Evolutionary conservation across 2,113 vertebrate genomes (phyloP).

Genomic region (Podarcis cretensis): DNA sequence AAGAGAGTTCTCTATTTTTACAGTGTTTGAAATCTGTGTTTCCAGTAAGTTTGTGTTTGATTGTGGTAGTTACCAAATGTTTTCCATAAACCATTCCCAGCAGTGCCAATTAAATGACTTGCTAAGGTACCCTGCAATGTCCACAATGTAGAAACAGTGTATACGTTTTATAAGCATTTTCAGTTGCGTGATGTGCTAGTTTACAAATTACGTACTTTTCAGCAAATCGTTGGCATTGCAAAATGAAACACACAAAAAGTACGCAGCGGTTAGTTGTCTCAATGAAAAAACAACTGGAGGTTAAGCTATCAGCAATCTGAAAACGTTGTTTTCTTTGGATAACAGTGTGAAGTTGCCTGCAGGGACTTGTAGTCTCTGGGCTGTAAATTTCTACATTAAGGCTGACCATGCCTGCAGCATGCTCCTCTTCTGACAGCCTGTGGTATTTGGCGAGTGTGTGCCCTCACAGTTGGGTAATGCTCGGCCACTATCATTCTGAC

Average conservation of each 20-base stretch:
- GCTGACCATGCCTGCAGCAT: not conserved
- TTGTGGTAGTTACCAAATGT: not conserved
- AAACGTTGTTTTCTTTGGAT: not conserved
- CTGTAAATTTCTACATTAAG: conserved; percentile 1
- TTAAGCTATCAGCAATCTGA: not conserved
- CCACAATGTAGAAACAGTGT: not conserved
- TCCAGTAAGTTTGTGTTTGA: rapidly evolving
- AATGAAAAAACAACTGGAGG: not conserved
- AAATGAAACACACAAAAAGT: not conserved
- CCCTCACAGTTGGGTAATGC: not conserved
- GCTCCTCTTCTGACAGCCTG: not conserved
- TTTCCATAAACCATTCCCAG: rapidly evolving
- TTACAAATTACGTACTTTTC: rapidly evolving
- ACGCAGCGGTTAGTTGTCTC: not conserved
- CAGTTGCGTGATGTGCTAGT: not conserved
- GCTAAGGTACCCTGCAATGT: not conserved
- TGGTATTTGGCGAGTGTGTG: not conserved
- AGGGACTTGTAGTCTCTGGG: conserved; percentile 16
- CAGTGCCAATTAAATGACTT: rapidly evolving
- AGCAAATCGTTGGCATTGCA: rapidly evolving
- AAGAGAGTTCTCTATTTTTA: not conserved
- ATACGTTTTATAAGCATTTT: not conserved
- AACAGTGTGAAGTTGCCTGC: conserved; percentile 1
- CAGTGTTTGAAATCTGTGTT: rapidly evolving
- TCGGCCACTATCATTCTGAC: conserved; percentile 35